A percentile compares a stretch with the other conserved stretches of the same genome.
phyloP scores from a whole-genome alignment of 2,113 vertebrate species.

The Rhinopithecus roxellana region DNA sequence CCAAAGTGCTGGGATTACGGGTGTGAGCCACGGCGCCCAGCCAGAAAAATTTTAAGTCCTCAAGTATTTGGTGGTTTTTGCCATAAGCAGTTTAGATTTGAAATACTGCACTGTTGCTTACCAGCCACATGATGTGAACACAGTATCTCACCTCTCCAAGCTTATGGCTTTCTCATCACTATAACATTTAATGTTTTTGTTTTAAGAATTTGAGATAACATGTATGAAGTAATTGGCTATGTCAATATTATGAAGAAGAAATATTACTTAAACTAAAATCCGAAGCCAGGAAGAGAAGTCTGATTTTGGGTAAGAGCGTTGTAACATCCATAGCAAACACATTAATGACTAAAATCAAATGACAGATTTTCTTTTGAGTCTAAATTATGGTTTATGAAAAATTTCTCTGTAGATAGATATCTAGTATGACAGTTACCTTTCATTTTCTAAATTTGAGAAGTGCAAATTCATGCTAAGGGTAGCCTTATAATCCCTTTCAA shows the following conservation, averaged over 20 bases:
- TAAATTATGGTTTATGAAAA: conserved; percentile 5
- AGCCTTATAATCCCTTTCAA: neutral
- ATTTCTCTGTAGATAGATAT: neutral
- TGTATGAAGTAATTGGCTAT: neutral
- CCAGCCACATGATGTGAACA: neutral
- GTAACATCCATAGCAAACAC: neutral
- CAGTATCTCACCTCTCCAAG: neutral
- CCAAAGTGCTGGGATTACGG: too few species aligned
- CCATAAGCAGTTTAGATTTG: neutral
- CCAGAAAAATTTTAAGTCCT: neutral
- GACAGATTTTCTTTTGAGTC: neutral
- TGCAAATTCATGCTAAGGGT: neutral
- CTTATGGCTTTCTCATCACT: neutral
- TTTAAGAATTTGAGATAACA: neutral
- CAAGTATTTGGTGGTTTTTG: neutral
- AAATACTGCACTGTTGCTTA: neutral
- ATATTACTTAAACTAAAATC: neutral
- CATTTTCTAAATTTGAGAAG: neutral
- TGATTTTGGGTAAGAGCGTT: neutral
- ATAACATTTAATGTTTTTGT: neutral
- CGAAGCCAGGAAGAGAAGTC: neutral
- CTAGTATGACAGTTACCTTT: neutral
- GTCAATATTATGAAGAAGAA: neutral
- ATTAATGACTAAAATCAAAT: neutral
- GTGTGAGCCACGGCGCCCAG: too few species aligned